Evolutionary conservation across 2,888 invertebrate genomes (phyloP), one percentile per base, ranked within the genome.

Genomic region (Candidula unifasciata): DNA sequence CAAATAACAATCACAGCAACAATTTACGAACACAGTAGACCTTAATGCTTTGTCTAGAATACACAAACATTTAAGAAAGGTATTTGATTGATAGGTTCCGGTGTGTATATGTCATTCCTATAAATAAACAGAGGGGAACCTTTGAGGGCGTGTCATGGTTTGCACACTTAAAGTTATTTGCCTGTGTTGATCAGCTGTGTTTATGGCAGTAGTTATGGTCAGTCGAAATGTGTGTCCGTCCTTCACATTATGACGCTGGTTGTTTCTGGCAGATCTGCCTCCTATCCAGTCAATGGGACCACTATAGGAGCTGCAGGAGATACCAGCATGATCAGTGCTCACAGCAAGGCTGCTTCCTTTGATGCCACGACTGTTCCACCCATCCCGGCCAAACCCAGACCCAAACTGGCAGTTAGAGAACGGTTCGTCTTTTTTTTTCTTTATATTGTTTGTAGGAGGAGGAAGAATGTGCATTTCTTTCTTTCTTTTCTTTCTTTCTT

Each of bases 261-360:
- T 52, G 44, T 52, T 37, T 52, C 68, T 80, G 77, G 89, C 94
- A 96, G 98, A 95, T 97, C 97, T 91, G 97, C 97, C 87, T 97
- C 97, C 90, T 97, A 97, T 94, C 97, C 97, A 89, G 97, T 97
- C 44, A 87, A 88, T 35, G 84, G 86, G 30, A 84, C 85, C 30
- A 24, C 80, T 18, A 21, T 35, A n/a, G 37, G 68, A n/a, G 64
- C 73, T 10, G 82, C 86, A 3, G 80, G 88, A 6, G 84, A 88
- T 21, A 74, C 86, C 13, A 86, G 88, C 37, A 86, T 84, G 27
- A 78, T 64, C 30, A 97, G 95, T 95, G 92, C 90, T 86, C 94
- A 91, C 87, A 91, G 90, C 24, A 97, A 97, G 92, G 97, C 97
- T 18, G 91, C 91, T 30, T 93, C 93, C 30, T 90, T 93, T 82